Base-by-base conservation (phyloP, 2,113 vertebrate species). In the Embiotoca jacksoni region DNA sequence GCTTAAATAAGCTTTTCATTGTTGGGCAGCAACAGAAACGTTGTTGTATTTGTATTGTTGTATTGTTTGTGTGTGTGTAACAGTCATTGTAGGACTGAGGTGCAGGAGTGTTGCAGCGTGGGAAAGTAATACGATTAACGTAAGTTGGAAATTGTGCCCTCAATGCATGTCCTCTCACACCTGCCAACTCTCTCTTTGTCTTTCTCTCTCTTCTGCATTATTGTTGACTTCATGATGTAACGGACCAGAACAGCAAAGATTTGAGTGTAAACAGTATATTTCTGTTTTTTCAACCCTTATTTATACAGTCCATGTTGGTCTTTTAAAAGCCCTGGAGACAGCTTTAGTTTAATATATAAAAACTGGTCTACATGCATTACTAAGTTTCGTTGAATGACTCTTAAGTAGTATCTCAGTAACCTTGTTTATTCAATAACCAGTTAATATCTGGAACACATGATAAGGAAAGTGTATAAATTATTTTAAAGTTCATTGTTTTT, bases 151-250 rank as follows among this genome's bases (percentile, higher is more conserved):
- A 44, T 11, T 44, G 41, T 44, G 41, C 41, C 41, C 10, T 44
- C 41, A 44, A 44, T 3, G 41, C 10, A 44, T 11, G 3, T 64
- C 41, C 37, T 41, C n/a, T 31, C 30, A 56, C 70, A 84, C 76
- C 57, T 62, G 68, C 57, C 57, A 30, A 13, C 32, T 37, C 8
- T 50, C 7, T 56, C 50, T 37, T 35, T 13, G 11, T 44, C 13
- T 31, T 30, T 60, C 5, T 74, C 6, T 31, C 6, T 78, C 35
- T 7, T 16, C 31, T n/a, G 4, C 11, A 7, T 75, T 36, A n/a
- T 52, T 77, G 65, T 70, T 81, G 72, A 67, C 59, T 72, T 58
- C 1, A 37, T 79, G 1, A 86, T 84, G 64, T 83, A 90, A 84
- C 75, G 53, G 85, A 89, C 37, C 81, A 75, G 53, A 84, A 86